Evolutionary conservation across 2,113 vertebrate genomes (phyloP), one percentile per base, ranked within the genome.

Genomic region (Oncorhynchus tshawytscha): DNA sequence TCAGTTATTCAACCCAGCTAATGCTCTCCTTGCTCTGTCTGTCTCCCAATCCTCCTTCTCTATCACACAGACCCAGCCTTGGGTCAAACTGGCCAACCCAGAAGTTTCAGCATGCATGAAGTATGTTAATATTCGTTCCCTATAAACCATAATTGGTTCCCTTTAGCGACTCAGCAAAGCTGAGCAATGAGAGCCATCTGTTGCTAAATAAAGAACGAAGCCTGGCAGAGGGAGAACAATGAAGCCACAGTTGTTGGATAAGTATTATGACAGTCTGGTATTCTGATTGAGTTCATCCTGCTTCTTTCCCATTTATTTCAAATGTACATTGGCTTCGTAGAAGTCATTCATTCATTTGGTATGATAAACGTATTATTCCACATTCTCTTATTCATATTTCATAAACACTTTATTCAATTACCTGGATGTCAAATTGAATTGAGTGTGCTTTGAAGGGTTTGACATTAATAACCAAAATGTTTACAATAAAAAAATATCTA

Each of bases 61-160:
- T 51, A 31, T 49, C 20, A 68, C 22, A 16, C 54, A 54, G 20
- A 6, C 18, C 22, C 29, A 68, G 18, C 5, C n/a, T 11, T 60
- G 9, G 11, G 64, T 66, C n/a, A 22, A 48, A 20, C 59, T 31
- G 11, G 1, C 12, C 31, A 71, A 70, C 73, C 78, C 81, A 83
- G 70, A 82, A 85, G 79, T 85, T 88, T 75, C 82, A 82, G 34
- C 68, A 81, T 77, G 18, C 85, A 70, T 69, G 48, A 88, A 82
- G 77, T 87, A 89, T 87, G 74, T 39, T 78, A 78, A 76, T 25
- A 15, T 72, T 72, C 59, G 18, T 71, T 31, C 80, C 45, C 18
- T 76, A 66, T 81, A 77, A 87, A 84, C 76, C 64, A 65, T 49
- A 86, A 87, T 75, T 69, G 8, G 27, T 71, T 12, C 60, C 45